Evolutionary conservation across 2,888 invertebrate species (phyloP).

Genomic region (Sussaba pulchella): DNA sequence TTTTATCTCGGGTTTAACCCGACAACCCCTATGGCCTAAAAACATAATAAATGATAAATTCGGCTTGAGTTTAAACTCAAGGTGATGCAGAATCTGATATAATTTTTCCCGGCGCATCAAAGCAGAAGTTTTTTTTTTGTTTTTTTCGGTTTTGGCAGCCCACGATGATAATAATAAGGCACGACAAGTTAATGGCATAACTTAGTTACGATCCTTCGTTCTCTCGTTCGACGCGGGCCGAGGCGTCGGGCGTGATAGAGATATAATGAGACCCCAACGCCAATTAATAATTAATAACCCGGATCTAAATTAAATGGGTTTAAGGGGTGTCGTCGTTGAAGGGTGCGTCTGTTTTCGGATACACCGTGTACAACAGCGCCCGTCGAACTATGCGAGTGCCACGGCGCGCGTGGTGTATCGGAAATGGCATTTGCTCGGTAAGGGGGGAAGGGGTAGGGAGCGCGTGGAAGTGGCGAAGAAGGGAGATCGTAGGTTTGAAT

Average conservation of each 20-base stretch:
- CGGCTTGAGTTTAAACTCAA: background rate
- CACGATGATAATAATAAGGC: slow-evolving; percentile 74
- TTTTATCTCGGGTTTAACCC: background rate
- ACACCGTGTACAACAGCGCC: slow-evolving; percentile 64
- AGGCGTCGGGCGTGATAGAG: slow-evolving; percentile 81
- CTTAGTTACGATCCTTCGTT: slow-evolving; percentile 69
- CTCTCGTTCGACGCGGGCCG: slow-evolving; percentile 66
- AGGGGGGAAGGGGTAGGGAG: slow-evolving; percentile 67
- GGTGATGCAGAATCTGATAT: background rate
- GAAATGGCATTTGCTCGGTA: slow-evolving; percentile 79
- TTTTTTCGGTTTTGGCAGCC: too few species aligned
- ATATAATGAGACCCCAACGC: slow-evolving; percentile 81
- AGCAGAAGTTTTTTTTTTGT: too few species aligned
- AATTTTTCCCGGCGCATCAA: background rate
- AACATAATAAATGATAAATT: too few species aligned
- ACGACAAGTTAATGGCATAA: slow-evolving; percentile 81
- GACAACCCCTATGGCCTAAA: background rate
- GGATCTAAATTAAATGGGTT: slow-evolving; percentile 83
- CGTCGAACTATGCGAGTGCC: slow-evolving; percentile 69
- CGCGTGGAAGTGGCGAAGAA: slow-evolving; percentile 23
- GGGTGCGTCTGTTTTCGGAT: slow-evolving; percentile 73
- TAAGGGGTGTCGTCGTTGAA: slow-evolving; percentile 73
- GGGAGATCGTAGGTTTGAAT: slow-evolving; percentile 22
- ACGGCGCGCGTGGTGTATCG: slow-evolving; percentile 73
- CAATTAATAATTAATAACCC: slow-evolving; percentile 84